These are phyloP conservation scores for Mirza zaza DNA, from an alignment of 2,113 vertebrate species.

Conservation along the genomic window DNA sequence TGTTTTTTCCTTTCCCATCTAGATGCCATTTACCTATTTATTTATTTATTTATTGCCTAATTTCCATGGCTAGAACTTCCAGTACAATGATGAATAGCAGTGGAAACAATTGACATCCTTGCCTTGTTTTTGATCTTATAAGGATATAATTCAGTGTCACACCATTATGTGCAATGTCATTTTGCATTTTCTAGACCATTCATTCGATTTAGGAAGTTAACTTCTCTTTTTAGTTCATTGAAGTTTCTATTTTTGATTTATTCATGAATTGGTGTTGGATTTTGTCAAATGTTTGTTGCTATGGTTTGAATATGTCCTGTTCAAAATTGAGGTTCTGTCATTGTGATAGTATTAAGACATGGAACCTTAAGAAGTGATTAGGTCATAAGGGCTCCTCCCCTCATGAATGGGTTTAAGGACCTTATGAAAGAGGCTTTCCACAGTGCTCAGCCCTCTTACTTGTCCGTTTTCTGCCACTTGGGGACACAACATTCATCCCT, in stretches of 20 bases:
- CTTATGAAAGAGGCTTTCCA: neutral
- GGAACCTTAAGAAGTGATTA: neutral
- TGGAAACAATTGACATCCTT: neutral
- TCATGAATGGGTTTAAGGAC: neutral
- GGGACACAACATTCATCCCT: neutral
- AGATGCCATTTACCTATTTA: neutral
- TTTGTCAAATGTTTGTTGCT: neutral
- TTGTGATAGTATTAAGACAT: neutral
- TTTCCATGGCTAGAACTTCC: neutral
- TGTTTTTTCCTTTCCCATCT: neutral
- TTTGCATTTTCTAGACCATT: neutral
- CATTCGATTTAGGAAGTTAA: neutral
- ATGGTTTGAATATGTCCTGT: neutral
- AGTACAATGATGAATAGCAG: neutral
- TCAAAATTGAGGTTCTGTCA: neutral
- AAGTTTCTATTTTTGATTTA: neutral
- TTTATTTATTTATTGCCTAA: neutral
- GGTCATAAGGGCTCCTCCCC: neutral
- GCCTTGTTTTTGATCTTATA: neutral
- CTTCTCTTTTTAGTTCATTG: neutral
- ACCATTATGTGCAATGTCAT: neutral
- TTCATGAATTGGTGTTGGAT: neutral
- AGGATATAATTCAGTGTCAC: neutral
- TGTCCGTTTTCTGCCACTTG: neutral
- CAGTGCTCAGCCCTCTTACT: neutral